A percentile compares a stretch with the other conserved stretches of the same genome.
Evolutionary conservation across 2,888 invertebrate genomes (phyloP).

Genomic region (Baccha elongata): DNA sequence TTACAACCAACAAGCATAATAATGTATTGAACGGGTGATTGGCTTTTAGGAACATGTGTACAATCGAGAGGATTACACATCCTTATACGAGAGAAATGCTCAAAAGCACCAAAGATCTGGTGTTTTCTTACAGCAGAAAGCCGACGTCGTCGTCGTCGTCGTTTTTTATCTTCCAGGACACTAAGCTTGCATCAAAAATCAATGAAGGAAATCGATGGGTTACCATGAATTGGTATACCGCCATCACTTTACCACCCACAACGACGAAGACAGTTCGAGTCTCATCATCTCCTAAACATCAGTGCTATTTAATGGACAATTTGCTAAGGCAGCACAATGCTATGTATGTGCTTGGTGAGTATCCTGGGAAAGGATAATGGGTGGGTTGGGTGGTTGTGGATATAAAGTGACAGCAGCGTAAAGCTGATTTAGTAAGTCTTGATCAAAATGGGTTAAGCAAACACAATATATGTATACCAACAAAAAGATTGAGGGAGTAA

Average conservation of each 20-base stretch:
- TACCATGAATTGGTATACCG: conserved; percentile 24
- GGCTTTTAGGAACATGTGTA: conserved; percentile 69
- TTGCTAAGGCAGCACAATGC: conserved; percentile 60
- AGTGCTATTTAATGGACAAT: conserved; percentile 70
- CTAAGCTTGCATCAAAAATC: conserved; percentile 64
- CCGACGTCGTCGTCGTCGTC: too few relatives aligned
- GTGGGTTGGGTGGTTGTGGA: conserved; percentile 10
- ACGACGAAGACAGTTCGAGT: conserved; percentile 38
- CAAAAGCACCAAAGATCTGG: neutral
- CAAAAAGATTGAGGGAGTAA: neutral
- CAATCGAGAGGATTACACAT: conserved; percentile 63
- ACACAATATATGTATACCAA: conserved; percentile 18
- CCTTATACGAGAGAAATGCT: conserved; percentile 41
- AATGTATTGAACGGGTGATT: conserved; percentile 69
- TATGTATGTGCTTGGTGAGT: neutral
- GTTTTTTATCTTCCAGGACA: conserved; percentile 50
- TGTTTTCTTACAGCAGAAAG: conserved; percentile 6
- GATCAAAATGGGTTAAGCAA: conserved; percentile 61
- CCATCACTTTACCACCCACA: conserved; percentile 15
- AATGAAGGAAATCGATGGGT: conserved; percentile 57
- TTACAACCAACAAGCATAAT: conserved; percentile 31
- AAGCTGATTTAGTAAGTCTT: conserved; percentile 51
- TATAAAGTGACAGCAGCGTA: conserved; percentile 17
- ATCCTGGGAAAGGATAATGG: conserved; percentile 33
- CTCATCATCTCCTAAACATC: conserved; percentile 33